Percentiles rank a stretch among this genome's conserved stretches.
These are phyloP conservation scores for Ormyrus labotus DNA, from an alignment of 2,888 invertebrate genomes.

Conservation along the genomic window DNA sequence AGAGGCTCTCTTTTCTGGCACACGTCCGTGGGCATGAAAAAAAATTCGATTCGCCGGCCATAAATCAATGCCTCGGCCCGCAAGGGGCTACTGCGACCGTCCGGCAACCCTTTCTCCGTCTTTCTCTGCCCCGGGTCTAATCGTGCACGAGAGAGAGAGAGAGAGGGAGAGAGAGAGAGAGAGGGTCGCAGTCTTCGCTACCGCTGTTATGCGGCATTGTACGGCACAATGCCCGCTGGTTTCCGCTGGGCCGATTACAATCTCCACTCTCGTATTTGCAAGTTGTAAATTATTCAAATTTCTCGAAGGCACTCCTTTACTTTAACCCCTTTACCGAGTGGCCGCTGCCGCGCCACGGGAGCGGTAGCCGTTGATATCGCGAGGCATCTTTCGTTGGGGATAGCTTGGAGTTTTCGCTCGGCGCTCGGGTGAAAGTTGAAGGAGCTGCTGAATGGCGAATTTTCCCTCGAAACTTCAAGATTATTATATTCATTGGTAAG, in stretches of 20 bases:
- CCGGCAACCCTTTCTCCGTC: constrained; percentile 59
- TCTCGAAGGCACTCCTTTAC: constrained; percentile 44
- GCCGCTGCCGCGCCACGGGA: constrained; percentile 11
- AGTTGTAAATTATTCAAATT: constrained; percentile 69
- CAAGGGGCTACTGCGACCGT: constrained; percentile 5
- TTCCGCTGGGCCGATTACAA: constrained; percentile 65
- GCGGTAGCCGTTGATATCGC: constrained; percentile 19
- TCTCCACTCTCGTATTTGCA: constrained; percentile 65
- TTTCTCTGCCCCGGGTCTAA: constrained; percentile 7
- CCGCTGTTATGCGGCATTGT: constrained; percentile 62
- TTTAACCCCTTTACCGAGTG: constrained; percentile 42
- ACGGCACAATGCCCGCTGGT: constrained; percentile 65
- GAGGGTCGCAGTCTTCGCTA: constrained; percentile 55
- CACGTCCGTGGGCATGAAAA: constrained; percentile 56
- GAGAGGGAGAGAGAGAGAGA: constrained; percentile 12
- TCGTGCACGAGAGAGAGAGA: constrained; percentile 37
- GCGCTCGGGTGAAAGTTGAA: too few species aligned
- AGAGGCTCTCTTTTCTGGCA: background rate
- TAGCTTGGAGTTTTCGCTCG: too few species aligned
- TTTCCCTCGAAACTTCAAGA: too few species aligned
- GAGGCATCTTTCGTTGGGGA: background rate
- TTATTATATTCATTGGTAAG: too few species aligned
- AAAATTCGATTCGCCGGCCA: constrained; percentile 69
- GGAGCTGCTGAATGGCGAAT: too few species aligned
- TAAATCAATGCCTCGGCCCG: constrained; percentile 66